Conservation (phyloP, 2,888 invertebrate genomes). For the Papilio gigon region DNA sequence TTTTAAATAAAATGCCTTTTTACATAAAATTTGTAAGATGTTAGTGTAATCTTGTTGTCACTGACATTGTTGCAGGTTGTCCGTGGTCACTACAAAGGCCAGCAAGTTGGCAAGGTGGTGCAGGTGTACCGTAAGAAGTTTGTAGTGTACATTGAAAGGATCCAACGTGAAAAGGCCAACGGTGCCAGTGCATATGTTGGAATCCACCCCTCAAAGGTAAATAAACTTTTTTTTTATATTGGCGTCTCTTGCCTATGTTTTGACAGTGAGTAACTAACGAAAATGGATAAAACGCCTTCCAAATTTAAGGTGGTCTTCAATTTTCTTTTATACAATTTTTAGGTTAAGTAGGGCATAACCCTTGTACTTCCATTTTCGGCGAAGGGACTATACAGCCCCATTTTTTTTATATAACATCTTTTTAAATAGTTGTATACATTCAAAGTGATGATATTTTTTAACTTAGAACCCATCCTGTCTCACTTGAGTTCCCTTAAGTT, state of each 20-base stretch:
- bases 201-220: slow-evolving; percentile 98
- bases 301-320: too few species aligned
- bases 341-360: too few species aligned
- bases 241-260: too few species aligned
- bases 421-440: too few species aligned
- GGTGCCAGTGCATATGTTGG: slow-evolving; percentile 99
- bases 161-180: slow-evolving; percentile 99
- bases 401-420: background rate
- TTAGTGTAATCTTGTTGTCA: too few species aligned
- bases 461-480: slow-evolving; percentile 65
- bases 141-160: slow-evolving; percentile 99
- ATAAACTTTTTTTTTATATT: slow-evolving; percentile 23
- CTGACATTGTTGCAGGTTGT: slow-evolving; percentile 86
- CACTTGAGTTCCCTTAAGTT: slow-evolving; percentile 59
- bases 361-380: too few species aligned
- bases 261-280: too few species aligned
- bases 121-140: slow-evolving; percentile 99
- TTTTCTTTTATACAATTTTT: too few species aligned
- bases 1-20: too few species aligned
- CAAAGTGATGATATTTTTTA: slow-evolving; percentile 81
- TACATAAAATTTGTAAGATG: too few species aligned
- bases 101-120: slow-evolving; percentile 99
- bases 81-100: slow-evolving; percentile 99
- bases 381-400: too few species aligned
- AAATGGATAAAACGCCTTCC: too few species aligned